A percentile compares a stretch with the other conserved stretches of the same genome.
Evolutionary conservation across 2,113 vertebrate species (phyloP).

Genomic region (Neodon shergylaensis): DNA sequence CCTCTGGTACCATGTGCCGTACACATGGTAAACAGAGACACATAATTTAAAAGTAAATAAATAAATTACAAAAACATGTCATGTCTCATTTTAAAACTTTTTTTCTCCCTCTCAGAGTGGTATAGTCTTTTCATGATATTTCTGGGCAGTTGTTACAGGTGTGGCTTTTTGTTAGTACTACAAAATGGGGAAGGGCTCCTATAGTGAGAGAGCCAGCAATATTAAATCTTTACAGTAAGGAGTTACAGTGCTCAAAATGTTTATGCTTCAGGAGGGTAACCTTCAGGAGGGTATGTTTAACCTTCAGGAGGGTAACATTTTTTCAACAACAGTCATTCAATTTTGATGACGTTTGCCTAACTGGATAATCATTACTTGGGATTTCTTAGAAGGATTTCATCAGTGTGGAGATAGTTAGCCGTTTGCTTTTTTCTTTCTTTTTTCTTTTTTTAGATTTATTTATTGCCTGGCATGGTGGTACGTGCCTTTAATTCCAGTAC

Average conservation of each 20-base stretch:
- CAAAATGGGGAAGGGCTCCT: neutral
- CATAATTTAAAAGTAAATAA: neutral
- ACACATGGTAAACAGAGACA: neutral
- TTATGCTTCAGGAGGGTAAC: neutral
- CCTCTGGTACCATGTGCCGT: neutral
- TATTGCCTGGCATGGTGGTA: neutral
- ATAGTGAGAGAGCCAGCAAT: neutral
- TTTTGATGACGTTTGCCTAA: constrained; percentile 5
- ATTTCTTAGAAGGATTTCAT: neutral
- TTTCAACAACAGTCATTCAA: neutral
- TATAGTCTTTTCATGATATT: neutral
- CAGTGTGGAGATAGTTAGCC: no score
- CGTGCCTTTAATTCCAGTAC: neutral
- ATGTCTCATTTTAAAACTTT: neutral
- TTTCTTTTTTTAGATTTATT: neutral
- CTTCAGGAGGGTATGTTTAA: constrained; percentile 25
- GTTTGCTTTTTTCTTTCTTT: no score
- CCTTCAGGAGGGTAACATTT: neutral
- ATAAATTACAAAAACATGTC: neutral
- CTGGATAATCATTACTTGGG: neutral
- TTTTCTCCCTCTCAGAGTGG: neutral
- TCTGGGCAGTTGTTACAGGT: neutral
- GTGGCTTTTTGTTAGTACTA: neutral
- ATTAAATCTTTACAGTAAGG: neutral
- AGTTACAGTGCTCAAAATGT: neutral